These are phyloP conservation scores for Sericinus montela DNA, from an alignment of 2,888 invertebrate genomes.

Conservation along the genomic window DNA sequence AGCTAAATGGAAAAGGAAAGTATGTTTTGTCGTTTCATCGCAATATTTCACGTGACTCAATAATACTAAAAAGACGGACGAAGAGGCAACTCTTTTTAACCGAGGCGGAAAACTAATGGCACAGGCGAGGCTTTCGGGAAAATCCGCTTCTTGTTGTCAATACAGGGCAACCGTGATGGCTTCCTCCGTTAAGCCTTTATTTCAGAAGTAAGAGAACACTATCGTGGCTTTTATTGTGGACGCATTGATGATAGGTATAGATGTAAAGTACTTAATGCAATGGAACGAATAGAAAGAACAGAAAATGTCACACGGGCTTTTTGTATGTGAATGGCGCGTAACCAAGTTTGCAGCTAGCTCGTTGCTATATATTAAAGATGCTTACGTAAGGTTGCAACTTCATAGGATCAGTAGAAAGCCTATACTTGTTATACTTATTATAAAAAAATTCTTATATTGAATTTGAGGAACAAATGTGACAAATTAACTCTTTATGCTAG, in stretches of 20 bases:
- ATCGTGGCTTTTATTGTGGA: constrained; percentile 67
- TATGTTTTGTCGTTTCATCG: constrained; percentile 45
- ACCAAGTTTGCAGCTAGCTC: too few relatives aligned
- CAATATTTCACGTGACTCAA: constrained; percentile 64
- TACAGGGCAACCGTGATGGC: constrained; percentile 74
- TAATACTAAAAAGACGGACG: constrained; percentile 68
- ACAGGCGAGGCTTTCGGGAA: constrained; percentile 74
- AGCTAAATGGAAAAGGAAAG: constrained; percentile 27
- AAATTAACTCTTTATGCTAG: too few relatives aligned
- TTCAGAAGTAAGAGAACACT: constrained; percentile 68
- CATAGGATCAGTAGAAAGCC: too few relatives aligned
- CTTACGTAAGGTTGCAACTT: too few relatives aligned
- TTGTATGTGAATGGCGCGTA: too few relatives aligned
- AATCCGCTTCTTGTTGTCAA: constrained; percentile 79
- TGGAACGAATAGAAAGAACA: constrained; percentile 41
- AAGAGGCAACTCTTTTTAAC: constrained; percentile 77
- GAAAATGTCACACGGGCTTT: too few relatives aligned
- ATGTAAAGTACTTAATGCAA: constrained; percentile 47
- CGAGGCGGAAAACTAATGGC: constrained; percentile 78
- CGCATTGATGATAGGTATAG: constrained; percentile 46
- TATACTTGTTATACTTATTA: too few relatives aligned
- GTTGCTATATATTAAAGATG: too few relatives aligned
- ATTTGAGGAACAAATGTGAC: too few relatives aligned
- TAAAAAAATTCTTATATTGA: too few relatives aligned
- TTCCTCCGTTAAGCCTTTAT: constrained; percentile 75